These are phyloP conservation scores for Epinephelus cyanopodus DNA, from an alignment of 2,113 vertebrate species.

Conservation along the genomic window DNA sequence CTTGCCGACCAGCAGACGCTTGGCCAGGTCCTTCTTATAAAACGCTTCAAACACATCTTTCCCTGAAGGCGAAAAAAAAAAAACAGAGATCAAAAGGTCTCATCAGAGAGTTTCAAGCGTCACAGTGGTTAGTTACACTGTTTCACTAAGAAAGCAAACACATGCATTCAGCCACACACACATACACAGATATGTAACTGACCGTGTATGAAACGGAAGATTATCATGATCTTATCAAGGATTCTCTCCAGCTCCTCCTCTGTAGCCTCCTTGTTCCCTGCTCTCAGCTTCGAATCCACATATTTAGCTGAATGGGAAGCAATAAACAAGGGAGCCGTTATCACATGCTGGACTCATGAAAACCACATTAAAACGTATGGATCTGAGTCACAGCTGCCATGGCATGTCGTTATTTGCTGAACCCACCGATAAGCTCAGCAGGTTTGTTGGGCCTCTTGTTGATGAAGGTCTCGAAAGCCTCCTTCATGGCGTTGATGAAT, in stretches of 20 bases:
- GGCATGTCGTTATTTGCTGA: background rate
- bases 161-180: background rate
- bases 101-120: background rate
- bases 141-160: slow-evolving; percentile 8
- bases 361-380: background rate
- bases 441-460: slow-evolving; percentile 99
- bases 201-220: slow-evolving; percentile 99
- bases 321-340: slow-evolving; percentile 7
- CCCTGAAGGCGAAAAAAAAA: slow-evolving; percentile 77
- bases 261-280: slow-evolving; percentile 98
- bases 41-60: slow-evolving; percentile 99
- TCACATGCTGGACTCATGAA: background rate
- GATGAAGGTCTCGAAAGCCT: slow-evolving; percentile 99
- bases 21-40: slow-evolving; percentile 99
- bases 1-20: slow-evolving; percentile 97
- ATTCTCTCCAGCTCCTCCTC: slow-evolving; percentile 99
- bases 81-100: background rate
- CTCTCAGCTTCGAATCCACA: slow-evolving; percentile 97
- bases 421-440: slow-evolving; percentile 95
- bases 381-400: background rate
- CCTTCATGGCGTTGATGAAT: slow-evolving; percentile 99
- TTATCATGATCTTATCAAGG: slow-evolving; percentile 99
- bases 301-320: slow-evolving; percentile 89
- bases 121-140: slow-evolving; percentile 52
- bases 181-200: slow-evolving; percentile 13